Percentiles rank a stretch among this genome's conserved stretches.
These are phyloP conservation scores for Actinia tenebrosa DNA, from an alignment of 64 coral and sea anemone species.

Conservation along the genomic window DNA sequence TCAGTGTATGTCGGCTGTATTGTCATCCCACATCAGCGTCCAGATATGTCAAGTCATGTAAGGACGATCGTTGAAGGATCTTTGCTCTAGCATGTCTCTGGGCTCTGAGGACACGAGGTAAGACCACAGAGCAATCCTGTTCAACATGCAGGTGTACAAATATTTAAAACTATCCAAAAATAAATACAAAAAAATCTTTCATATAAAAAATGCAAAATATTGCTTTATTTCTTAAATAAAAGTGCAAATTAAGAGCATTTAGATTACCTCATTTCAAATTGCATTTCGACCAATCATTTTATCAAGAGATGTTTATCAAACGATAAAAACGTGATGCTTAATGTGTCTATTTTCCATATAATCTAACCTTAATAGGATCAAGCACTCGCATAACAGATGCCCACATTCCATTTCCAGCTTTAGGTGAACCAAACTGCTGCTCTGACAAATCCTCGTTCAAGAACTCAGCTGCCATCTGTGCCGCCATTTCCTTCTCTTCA, in stretches of 20 bases:
- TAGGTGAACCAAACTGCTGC: constrained; percentile 95
- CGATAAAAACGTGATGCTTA: too few species aligned
- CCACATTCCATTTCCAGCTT: constrained; percentile 91
- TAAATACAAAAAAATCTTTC: too few species aligned
- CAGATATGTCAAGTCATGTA: background rate
- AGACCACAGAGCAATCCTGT: constrained; percentile 23
- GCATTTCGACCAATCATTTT: too few species aligned
- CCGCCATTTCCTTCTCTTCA: constrained; percentile 82
- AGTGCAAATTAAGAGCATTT: too few species aligned
- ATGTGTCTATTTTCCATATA: background rate
- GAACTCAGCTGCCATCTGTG: constrained; percentile 88
- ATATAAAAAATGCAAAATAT: too few species aligned
- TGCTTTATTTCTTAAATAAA: background rate
- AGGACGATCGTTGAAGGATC: constrained; percentile 21
- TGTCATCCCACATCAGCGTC: background rate
- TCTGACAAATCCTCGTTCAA: constrained; percentile 88
- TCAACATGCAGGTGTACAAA: background rate
- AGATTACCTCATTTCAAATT: too few species aligned
- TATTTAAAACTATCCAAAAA: background rate
- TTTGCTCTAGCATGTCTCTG: constrained; percentile 6
- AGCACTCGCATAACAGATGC: constrained; percentile 82
- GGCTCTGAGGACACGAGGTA: constrained; percentile 1
- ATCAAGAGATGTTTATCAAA: too few species aligned
- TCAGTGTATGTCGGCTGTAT: too few species aligned
- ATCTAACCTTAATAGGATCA: constrained; percentile 87